phyloP scores from a whole-genome alignment of 2,888 invertebrate genomes.

The Ectobius pallidus region DNA sequence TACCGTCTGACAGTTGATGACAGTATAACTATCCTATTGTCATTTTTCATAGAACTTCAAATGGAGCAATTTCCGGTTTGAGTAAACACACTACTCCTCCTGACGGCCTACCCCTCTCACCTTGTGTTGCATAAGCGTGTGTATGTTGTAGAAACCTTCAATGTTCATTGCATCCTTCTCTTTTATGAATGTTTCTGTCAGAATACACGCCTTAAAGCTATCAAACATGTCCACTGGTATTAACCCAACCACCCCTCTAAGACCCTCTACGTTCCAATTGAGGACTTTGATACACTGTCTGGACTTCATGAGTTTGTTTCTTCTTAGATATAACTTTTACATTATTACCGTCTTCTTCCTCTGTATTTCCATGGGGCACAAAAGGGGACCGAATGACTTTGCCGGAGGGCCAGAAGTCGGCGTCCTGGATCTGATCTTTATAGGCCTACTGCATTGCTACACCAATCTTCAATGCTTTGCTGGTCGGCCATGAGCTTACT shows the following conservation, averaged over 20 bases:
- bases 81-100: background rate
- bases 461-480: background rate
- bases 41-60: too few species aligned
- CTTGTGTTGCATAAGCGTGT: too few species aligned
- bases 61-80: background rate
- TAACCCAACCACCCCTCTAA: background rate
- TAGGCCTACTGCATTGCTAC: background rate
- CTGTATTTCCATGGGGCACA: background rate
- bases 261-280: background rate
- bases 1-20: too few species aligned
- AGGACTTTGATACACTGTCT: too few species aligned
- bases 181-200: too few species aligned
- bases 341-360: background rate
- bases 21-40: too few species aligned
- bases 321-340: background rate
- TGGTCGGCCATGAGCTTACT: background rate
- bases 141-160: too few species aligned
- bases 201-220: background rate
- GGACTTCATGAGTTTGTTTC: too few species aligned
- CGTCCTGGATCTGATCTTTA: background rate
- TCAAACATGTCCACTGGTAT: background rate
- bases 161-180: too few species aligned
- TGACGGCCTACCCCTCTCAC: background rate
- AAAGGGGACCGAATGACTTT: too few species aligned
- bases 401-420: background rate